Evolutionary conservation across 2,888 invertebrate species (phyloP), one percentile per base, ranked within the genome.

Genomic region (Dicyrtoma fusca): DNA sequence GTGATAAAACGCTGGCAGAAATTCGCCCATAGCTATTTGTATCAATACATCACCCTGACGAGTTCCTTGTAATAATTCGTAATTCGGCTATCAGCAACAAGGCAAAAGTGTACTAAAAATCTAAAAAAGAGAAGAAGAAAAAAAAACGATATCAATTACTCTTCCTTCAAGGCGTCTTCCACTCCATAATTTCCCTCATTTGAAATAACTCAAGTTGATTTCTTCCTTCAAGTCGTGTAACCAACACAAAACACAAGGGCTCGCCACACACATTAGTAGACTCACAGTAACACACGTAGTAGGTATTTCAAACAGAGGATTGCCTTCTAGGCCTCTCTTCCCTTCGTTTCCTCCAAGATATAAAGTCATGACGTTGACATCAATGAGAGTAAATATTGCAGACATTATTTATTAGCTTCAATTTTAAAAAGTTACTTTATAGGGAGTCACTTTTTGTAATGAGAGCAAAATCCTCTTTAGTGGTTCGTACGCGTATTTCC

Each of bases 1-100:
- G 75, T 75, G 75, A 75, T 75, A 75, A 75, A 75, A 59, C 68
- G 70, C 75, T 75, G 49, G 70, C 66, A 75, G 75, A 75, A 73
- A 73, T 72, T 59, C 69, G 70, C 75, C 75, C 62, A 65, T 74
- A 74, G 74, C 74, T 71, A 74, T 74, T 71, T 74, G 64, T 72
- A 69, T 69, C 69, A 74, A 65, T 69, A 69, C 57, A 68, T 61
- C 17, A 8, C 44, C 25, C 57, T 45, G 62, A 59, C 55, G 23
- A 53, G 34, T 64, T 59, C 49, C 59, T 42, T 55, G 44, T 69
- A 47, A 69, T 61, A 59, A 59, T 61, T 49, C 45, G 25, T 34
- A n/a, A n/a, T 34, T 25, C 59, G 17, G n/a, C 47, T 26, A 59
- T n/a, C 23, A 65, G 21, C 23, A 53, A 17, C 49, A 51, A 44